Conservation (phyloP, 2,797 vertebrate species). For the Thripadectes ignobilis region DNA sequence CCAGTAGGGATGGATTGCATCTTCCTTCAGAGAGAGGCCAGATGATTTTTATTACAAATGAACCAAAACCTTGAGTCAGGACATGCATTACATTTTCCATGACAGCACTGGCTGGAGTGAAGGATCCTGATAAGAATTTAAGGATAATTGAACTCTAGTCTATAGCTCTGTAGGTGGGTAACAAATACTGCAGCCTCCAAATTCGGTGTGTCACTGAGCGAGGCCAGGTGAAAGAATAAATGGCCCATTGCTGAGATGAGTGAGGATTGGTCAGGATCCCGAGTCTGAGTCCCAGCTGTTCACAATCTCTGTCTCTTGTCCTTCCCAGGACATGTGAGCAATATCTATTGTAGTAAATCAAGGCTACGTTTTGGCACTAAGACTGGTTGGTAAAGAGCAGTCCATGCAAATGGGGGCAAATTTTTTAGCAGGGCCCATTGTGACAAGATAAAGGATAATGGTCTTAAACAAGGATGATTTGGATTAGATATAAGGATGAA, state of each 20-base stretch:
- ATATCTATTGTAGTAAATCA: neutral
- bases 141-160: slow-evolving; percentile 35
- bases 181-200: slow-evolving; percentile 24
- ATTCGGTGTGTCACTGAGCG: fast-evolving
- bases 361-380: neutral
- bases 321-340: neutral
- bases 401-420: neutral
- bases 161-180: slow-evolving; percentile 1
- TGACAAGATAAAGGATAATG: neutral
- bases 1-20: slow-evolving; percentile 27
- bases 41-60: slow-evolving; percentile 57
- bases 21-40: slow-evolving; percentile 38
- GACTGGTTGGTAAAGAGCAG: neutral
- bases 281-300: neutral
- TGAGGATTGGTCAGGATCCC: neutral
- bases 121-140: slow-evolving; percentile 29
- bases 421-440: neutral
- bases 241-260: neutral
- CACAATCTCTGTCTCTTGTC: neutral
- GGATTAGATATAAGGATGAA: neutral
- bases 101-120: slow-evolving; percentile 27
- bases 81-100: slow-evolving; percentile 27
- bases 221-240: slow-evolving; percentile 10
- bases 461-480: neutral
- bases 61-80: slow-evolving; percentile 59